phyloP scores from a whole-genome alignment of 2,888 invertebrate genomes.

The Thysanoteuthis rhombus region DNA sequence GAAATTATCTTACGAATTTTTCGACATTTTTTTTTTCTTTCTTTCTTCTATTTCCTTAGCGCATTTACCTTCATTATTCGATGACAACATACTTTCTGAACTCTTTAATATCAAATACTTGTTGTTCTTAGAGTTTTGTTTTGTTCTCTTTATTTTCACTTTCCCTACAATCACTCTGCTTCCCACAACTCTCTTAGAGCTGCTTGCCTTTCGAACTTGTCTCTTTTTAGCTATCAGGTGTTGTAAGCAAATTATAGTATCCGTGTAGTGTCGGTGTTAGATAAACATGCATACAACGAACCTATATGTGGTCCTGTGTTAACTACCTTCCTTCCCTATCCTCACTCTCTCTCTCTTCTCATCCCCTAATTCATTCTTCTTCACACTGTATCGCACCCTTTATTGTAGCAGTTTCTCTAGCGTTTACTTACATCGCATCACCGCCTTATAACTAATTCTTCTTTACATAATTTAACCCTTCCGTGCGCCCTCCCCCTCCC shows the following conservation, averaged over 20 bases:
- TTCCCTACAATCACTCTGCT: background rate
- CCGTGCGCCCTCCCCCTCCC: background rate
- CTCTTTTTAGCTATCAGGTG: background rate
- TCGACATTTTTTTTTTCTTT: no score
- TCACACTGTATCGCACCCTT: background rate
- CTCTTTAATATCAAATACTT: no score
- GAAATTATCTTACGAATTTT: no score
- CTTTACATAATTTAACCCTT: background rate
- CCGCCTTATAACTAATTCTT: background rate
- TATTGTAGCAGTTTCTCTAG: background rate
- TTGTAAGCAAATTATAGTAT: background rate
- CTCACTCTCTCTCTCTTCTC: background rate
- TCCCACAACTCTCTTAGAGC: background rate
- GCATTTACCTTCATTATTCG: no score
- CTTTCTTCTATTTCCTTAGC: no score
- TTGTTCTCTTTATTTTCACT: no score
- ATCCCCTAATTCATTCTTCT: background rate
- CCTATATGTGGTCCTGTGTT: background rate
- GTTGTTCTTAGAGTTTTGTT: no score
- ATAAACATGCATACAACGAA: background rate
- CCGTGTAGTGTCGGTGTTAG: background rate
- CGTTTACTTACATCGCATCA: background rate
- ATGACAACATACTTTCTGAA: no score
- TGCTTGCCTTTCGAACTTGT: background rate
- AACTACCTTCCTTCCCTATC: background rate